phyloP scores from a whole-genome alignment of 23 tunicate genomes.

The Aplidium turbinatum region DNA sequence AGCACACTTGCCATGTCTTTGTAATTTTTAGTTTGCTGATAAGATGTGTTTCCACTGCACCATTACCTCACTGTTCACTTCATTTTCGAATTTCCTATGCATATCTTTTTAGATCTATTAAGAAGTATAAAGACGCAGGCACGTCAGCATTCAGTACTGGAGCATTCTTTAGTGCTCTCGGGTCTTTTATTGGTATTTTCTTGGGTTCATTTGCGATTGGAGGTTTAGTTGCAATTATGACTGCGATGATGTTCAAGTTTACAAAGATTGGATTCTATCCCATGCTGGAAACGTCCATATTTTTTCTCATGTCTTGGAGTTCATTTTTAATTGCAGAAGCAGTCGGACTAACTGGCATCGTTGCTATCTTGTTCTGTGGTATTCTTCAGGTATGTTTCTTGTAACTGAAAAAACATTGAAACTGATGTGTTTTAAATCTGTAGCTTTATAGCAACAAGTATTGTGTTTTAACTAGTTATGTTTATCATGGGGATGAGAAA shows the following conservation, averaged over 20 bases:
- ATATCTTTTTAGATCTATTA: constrained; percentile 50
- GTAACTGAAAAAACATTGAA: too few species aligned
- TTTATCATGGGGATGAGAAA: too few species aligned
- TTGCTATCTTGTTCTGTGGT: constrained; percentile 95
- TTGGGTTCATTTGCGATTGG: constrained; percentile 95
- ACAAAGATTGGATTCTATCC: constrained; percentile 89
- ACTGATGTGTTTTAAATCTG: too few species aligned
- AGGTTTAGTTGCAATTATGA: constrained; percentile 36
- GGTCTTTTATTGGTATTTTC: constrained; percentile 73
- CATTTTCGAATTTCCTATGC: too few species aligned
- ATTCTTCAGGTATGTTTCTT: constrained; percentile 68
- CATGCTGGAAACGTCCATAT: constrained; percentile 83
- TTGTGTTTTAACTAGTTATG: too few species aligned
- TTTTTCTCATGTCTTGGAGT: constrained; percentile 92
- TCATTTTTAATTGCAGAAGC: constrained; percentile 95
- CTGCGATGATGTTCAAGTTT: constrained; percentile 78
- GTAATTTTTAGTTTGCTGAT: too few species aligned
- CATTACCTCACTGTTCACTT: too few species aligned
- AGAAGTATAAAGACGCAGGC: constrained; percentile 47
- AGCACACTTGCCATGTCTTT: too few species aligned
- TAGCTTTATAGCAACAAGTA: too few species aligned
- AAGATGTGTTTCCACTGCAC: too few species aligned
- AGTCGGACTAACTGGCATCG: constrained; percentile 94
- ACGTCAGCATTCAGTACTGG: constrained; percentile 46
- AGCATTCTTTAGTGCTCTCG: constrained; percentile 81